Percentiles rank a stretch among this genome's conserved stretches.
These are phyloP conservation scores for Cotesia typhae DNA, from an alignment of 1,140 invertebrate genomes.

Conservation along the genomic window DNA sequence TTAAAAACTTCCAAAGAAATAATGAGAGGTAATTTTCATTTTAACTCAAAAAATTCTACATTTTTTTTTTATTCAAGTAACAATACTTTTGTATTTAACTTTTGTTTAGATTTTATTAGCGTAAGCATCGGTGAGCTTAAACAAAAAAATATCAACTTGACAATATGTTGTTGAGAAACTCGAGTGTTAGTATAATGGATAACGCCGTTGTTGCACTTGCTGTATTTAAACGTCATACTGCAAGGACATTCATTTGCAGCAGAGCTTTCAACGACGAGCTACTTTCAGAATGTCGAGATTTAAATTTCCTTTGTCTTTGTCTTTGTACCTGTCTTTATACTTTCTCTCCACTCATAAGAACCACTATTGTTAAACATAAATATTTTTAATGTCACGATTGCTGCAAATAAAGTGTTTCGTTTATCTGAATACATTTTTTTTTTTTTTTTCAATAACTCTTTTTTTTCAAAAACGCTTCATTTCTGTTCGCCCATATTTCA, in stretches of 20 bases:
- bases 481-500: too few species aligned
- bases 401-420: too few species aligned
- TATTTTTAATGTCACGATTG: too few species aligned
- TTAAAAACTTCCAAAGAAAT: too few species aligned
- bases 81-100: not conserved
- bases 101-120: not conserved
- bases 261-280: slow-evolving; percentile 9
- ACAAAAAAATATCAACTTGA: slow-evolving; percentile 8
- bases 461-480: too few species aligned
- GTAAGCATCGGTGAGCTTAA: not conserved
- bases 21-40: too few species aligned
- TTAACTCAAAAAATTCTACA: too few species aligned
- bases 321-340: too few species aligned
- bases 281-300: not conserved
- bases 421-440: too few species aligned
- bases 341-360: too few species aligned
- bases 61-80: not conserved
- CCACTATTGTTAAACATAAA: too few species aligned
- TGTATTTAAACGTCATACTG: slow-evolving; percentile 11
- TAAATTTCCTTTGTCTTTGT: slow-evolving; percentile 11
- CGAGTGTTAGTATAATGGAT: slow-evolving; percentile 12
- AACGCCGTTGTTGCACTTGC: not conserved
- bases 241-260: not conserved
- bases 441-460: too few species aligned
- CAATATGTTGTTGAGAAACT: not conserved